Conservation (phyloP, 1,140 invertebrate species). For the Drosophila sp. region DNA sequence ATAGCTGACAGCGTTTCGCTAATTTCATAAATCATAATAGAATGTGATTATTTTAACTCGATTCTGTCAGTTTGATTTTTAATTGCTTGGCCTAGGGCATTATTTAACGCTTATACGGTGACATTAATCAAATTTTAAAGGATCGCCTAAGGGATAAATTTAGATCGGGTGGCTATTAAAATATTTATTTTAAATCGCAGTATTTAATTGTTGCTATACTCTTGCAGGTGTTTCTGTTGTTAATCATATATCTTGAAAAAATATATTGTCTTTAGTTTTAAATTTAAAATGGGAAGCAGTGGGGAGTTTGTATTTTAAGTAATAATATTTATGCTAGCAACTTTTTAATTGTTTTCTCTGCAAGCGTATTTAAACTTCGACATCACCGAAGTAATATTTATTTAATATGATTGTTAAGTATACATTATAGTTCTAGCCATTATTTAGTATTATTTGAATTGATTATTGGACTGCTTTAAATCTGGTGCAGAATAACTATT, state of each 20-base stretch:
- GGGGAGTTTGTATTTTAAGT: too few species aligned
- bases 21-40: conserved; percentile 32
- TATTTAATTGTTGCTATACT: background rate
- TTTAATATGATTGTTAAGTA: conserved; percentile 20
- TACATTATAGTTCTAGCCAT: conserved; percentile 14
- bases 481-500: conserved; percentile 19
- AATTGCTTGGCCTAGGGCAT: conserved; percentile 4
- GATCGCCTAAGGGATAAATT: background rate
- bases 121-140: conserved; percentile 18
- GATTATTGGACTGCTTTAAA: background rate
- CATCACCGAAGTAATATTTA: background rate
- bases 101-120: background rate
- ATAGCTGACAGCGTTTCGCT: conserved; percentile 27
- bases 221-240: background rate
- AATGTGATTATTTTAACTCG: background rate
- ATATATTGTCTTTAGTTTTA: too few species aligned
- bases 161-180: background rate
- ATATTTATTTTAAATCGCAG: background rate
- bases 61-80: conserved; percentile 8
- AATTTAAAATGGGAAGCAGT: too few species aligned
- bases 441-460: conserved; percentile 21
- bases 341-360: background rate
- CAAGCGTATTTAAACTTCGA: background rate
- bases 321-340: background rate
- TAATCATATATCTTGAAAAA: background rate